Conservation (phyloP, 2,797 vertebrate species). For the Cygnus olor region DNA sequence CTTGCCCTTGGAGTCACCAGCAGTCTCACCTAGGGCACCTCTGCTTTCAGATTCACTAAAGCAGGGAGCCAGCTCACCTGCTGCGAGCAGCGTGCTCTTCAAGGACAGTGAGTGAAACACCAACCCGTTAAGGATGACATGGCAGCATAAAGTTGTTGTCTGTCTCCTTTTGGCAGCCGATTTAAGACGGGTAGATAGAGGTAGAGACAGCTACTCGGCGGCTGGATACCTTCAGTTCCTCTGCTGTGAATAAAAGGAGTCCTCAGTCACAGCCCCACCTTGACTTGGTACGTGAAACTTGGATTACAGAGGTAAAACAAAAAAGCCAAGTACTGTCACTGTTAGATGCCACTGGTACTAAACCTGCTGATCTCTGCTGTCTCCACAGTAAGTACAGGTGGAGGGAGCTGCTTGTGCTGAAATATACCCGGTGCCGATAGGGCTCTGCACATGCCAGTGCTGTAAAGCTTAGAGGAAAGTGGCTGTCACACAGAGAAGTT, state of each 20-base stretch:
- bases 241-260: background rate
- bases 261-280: background rate
- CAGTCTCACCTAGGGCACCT: background rate
- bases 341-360: background rate
- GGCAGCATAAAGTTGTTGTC: background rate
- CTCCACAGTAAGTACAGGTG: accelerated
- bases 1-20: background rate
- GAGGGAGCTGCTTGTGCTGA: background rate
- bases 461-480: background rate
- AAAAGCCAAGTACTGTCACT: background rate
- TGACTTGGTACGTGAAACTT: background rate
- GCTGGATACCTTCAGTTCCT: background rate
- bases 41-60: background rate
- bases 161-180: background rate
- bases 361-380: background rate
- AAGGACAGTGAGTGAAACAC: accelerated
- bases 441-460: background rate
- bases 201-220: background rate
- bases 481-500: background rate
- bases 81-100: accelerated
- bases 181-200: background rate
- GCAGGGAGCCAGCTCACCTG: background rate
- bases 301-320: background rate
- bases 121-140: background rate
- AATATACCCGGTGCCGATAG: background rate